Evolutionary conservation across 1,140 invertebrate species (phyloP).

Genomic region (Druon quercuslanigerum): DNA sequence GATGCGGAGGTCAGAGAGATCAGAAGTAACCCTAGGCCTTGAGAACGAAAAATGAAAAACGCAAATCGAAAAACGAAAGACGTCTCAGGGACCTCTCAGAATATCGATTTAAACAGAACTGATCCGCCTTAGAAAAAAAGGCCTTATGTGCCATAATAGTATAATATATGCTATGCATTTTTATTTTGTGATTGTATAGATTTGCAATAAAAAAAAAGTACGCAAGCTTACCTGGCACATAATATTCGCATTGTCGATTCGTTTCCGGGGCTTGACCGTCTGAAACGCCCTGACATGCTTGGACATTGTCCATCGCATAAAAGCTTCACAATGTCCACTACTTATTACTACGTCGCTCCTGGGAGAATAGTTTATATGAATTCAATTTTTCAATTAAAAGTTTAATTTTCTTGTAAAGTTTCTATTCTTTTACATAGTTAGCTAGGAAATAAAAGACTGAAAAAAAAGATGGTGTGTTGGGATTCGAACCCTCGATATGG

Average conservation of each 20-base stretch:
- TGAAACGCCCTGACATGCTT: slow-evolving; percentile 57
- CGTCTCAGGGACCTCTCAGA: too few relatives aligned
- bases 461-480: too few relatives aligned
- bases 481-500: too few relatives aligned
- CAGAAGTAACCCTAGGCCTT: slow-evolving; percentile 73
- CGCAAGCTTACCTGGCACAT: slow-evolving; percentile 50
- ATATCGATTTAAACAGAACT: slow-evolving; percentile 60
- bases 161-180: neutral
- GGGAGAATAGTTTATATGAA: slow-evolving; percentile 38
- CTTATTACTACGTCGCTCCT: slow-evolving; percentile 32
- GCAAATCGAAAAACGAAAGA: too few relatives aligned
- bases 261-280: slow-evolving; percentile 69
- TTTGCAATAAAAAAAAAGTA: slow-evolving; percentile 11
- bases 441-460: too few relatives aligned
- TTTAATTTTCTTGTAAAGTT: too few relatives aligned
- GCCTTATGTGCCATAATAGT: neutral
- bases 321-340: slow-evolving; percentile 47
- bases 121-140: slow-evolving; percentile 25
- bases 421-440: too few relatives aligned
- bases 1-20: slow-evolving; percentile 49
- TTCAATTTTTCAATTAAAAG: neutral
- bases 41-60: slow-evolving; percentile 59
- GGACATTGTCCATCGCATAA: slow-evolving; percentile 66
- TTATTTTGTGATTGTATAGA: neutral
- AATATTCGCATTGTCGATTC: slow-evolving; percentile 69